Percentiles rank a stretch among this genome's conserved stretches.
These are phyloP conservation scores for Oreochromis niloticus DNA, from an alignment of 2,113 vertebrate species.

Conservation along the genomic window DNA sequence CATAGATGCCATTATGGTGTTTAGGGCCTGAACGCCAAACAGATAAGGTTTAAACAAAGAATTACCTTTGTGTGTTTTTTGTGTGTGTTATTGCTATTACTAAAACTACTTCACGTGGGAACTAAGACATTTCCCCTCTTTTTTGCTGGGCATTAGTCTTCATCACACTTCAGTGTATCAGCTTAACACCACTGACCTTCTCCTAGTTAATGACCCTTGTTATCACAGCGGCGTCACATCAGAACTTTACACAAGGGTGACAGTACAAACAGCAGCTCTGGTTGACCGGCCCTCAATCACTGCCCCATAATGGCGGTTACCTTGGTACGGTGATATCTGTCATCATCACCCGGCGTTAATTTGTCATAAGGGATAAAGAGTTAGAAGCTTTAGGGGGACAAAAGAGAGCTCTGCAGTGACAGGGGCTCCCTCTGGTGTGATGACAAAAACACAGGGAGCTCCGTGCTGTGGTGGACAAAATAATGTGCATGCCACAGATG, in stretches of 20 bases:
- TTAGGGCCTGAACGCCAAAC: not conserved
- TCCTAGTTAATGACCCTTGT: conserved; percentile 59
- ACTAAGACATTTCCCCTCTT: not conserved
- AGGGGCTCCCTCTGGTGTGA: conserved; percentile 57
- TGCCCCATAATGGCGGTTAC: conserved; percentile 48
- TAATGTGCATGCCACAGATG: not conserved
- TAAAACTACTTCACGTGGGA: not conserved
- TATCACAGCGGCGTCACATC: conserved; percentile 35
- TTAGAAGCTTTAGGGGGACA: conserved; percentile 9
- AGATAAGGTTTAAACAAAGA: not conserved
- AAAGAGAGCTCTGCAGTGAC: conserved; percentile 6
- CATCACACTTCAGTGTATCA: conserved; percentile 39
- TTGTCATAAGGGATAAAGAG: conserved; percentile 39
- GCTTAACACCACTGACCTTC: conserved; percentile 62
- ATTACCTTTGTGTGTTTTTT: not conserved
- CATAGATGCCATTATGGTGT: not conserved
- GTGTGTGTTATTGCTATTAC: not conserved
- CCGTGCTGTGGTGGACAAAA: not conserved
- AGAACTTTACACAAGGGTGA: conserved; percentile 47
- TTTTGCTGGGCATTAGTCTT: conserved; percentile 31
- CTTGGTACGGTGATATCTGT: conserved; percentile 58
- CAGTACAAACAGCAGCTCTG: conserved; percentile 52
- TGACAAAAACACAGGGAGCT: conserved; percentile 19
- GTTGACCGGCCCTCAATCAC: conserved; percentile 41
- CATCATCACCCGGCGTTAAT: conserved; percentile 51